Base-by-base conservation (phyloP, 2,888 invertebrate species). In the Scaptomyza cyrtandrae region DNA sequence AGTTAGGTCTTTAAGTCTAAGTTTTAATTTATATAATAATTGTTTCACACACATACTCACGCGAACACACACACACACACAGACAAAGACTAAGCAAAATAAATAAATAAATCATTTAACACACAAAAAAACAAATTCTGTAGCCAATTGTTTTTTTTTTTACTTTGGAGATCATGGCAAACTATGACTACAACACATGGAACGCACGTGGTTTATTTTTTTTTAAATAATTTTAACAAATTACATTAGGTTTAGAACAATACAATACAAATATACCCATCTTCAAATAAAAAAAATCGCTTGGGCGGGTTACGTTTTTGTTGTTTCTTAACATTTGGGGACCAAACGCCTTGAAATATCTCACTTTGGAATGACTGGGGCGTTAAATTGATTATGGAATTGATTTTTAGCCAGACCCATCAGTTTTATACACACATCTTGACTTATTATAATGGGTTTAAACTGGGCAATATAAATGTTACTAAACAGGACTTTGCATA, bases 71-170 rank as follows among this genome's bases (percentile, higher is more conserved):
- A 58, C 54, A 72, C 43, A 61, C 50, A 58, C 54, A 72, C 43
- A 61, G 48, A 57, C 39, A 70, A 71, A 65, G 58, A 71, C 74
- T 71, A 69, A 64, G 68, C 64, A 69, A 79, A 84, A 88, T 83
- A 86, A 88, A 83, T 83, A 88, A 88, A 77, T 78, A 67, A 82
- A 76, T 78, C 65, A 82, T 87, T 85, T 85, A 83, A 83, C 86
- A 87, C 67, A 16, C 16, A 41, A 16, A 41, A 41, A 16, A 61
- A 71, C 13, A 16, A n/a, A n/a, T n/a, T 43, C 50, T 53, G 41
- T 46, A 71, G 41, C 63, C 57, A 35, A 62, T 71, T 64, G n/a
- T 29, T 11, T 24, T 24, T 50, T 63, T 16, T 39, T 53, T 58
- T 45, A 55, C 16, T 43, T 43, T 44, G 37, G 71, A 71, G 71